Percentiles rank a stretch among this genome's conserved stretches.
phyloP scores from a whole-genome alignment of 1,140 invertebrate genomes.

The Eciton burchellii region DNA sequence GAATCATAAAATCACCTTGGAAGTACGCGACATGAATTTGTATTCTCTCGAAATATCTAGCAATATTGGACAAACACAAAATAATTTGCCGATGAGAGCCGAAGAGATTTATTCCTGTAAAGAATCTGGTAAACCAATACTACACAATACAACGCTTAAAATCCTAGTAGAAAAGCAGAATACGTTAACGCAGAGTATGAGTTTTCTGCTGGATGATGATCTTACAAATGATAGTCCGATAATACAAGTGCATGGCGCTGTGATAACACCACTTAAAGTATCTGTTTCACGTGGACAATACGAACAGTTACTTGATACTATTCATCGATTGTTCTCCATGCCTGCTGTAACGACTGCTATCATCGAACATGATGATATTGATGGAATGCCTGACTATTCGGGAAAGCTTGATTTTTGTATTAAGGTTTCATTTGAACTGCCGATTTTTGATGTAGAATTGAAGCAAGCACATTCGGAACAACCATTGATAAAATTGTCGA shows the following conservation, averaged over 20 bases:
- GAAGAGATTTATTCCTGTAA: slow-evolving; percentile 90
- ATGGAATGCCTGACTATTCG: slow-evolving; percentile 71
- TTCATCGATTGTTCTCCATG: slow-evolving; percentile 85
- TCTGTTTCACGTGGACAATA: slow-evolving; percentile 94
- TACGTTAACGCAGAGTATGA: slow-evolving; percentile 75
- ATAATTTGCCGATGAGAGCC: slow-evolving; percentile 82
- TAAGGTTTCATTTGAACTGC: slow-evolving; percentile 90
- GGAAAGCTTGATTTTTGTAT: slow-evolving; percentile 82
- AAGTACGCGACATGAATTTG: slow-evolving; percentile 95
- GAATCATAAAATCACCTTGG: slow-evolving; percentile 86
- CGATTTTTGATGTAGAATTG: slow-evolving; percentile 90
- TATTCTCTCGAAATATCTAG: slow-evolving; percentile 90
- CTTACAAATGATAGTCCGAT: slow-evolving; percentile 74
- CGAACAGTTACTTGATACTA: slow-evolving; percentile 94
- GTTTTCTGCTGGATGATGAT: slow-evolving; percentile 81
- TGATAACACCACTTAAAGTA: slow-evolving; percentile 93
- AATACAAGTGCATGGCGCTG: slow-evolving; percentile 90
- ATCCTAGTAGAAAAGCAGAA: slow-evolving; percentile 87
- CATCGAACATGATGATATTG: slow-evolving; percentile 68
- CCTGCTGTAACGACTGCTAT: slow-evolving; percentile 64
- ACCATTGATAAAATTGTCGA: slow-evolving; percentile 92
- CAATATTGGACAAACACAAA: slow-evolving; percentile 79
- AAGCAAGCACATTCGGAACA: slow-evolving; percentile 89
- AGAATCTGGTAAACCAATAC: slow-evolving; percentile 89
- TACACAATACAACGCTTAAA: slow-evolving; percentile 94